Evolutionary conservation across 2,888 invertebrate species (phyloP).

Genomic region (Lepetodrilus schrolli): DNA sequence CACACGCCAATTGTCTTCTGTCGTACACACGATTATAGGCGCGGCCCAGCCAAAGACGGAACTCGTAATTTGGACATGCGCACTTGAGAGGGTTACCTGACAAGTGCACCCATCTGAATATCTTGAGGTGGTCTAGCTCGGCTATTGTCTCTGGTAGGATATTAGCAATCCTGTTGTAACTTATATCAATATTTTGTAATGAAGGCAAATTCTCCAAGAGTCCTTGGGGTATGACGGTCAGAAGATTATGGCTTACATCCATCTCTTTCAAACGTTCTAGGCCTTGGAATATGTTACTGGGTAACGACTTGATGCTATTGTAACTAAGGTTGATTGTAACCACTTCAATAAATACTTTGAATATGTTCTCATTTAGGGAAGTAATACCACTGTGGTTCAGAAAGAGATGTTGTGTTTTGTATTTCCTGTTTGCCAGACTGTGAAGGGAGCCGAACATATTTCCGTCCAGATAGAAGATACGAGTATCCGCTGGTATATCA

Average conservation of each 20-base stretch:
- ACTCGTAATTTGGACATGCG: neutral
- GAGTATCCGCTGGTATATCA: neutral
- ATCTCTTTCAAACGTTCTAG: neutral
- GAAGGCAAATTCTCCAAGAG: neutral
- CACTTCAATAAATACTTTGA: neutral
- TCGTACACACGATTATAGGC: neutral
- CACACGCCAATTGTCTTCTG: neutral
- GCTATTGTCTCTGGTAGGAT: neutral
- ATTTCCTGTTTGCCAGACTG: neutral
- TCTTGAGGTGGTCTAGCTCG: constrained; percentile 3
- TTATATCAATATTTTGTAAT: constrained; percentile 5
- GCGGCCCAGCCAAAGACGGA: neutral
- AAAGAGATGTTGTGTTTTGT: neutral
- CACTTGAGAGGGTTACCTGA: neutral
- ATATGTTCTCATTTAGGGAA: neutral
- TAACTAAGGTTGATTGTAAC: neutral
- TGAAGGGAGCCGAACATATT: neutral
- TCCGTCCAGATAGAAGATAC: neutral
- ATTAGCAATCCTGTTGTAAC: neutral
- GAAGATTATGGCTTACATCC: neutral
- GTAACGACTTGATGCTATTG: neutral
- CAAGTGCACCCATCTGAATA: neutral
- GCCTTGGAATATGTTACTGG: neutral
- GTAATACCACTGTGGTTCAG: neutral
- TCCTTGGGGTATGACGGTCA: neutral